Conservation (phyloP, 2,888 invertebrate species). For the Aleiodes alternator region DNA sequence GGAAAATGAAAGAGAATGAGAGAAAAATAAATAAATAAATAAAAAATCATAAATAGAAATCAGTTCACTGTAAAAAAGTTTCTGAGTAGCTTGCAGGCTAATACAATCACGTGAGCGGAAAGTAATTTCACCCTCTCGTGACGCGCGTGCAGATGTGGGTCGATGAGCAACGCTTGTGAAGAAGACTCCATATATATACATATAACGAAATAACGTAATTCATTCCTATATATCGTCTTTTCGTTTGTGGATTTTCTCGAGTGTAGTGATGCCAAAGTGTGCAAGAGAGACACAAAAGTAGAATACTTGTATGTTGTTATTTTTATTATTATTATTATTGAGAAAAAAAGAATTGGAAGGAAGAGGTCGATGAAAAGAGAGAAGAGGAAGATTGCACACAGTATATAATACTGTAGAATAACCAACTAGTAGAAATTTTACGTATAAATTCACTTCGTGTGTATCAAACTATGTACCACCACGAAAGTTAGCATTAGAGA, state of each 20-base stretch:
- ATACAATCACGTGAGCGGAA: conserved; percentile 38
- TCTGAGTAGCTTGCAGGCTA: conserved; percentile 28
- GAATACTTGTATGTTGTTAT: not conserved
- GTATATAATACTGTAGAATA: conserved; percentile 11
- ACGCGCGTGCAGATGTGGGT: conserved; percentile 43
- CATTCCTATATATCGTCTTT: too few relatives aligned
- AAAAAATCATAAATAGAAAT: conserved; percentile 36
- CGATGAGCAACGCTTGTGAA: conserved; percentile 36
- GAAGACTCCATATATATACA: not conserved
- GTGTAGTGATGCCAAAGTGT: too few relatives aligned
- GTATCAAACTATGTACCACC: too few relatives aligned
- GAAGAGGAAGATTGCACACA: not conserved
- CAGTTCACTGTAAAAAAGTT: conserved; percentile 31
- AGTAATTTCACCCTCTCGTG: conserved; percentile 46
- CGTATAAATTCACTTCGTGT: too few relatives aligned
- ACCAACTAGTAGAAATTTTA: not conserved
- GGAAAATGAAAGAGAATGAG: not conserved
- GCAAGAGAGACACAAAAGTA: too few relatives aligned
- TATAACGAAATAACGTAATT: conserved; percentile 3
- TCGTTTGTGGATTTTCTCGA: too few relatives aligned
- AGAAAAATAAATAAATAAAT: not conserved
- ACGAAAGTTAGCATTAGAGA: conserved; percentile 17
- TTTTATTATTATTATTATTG: conserved; percentile 2
- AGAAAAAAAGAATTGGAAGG: not conserved
- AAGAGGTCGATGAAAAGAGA: not conserved